Percentiles rank a stretch among this genome's conserved stretches.
Evolutionary conservation across 2,888 invertebrate species (phyloP).

Genomic region (Ectemnius continuus): DNA sequence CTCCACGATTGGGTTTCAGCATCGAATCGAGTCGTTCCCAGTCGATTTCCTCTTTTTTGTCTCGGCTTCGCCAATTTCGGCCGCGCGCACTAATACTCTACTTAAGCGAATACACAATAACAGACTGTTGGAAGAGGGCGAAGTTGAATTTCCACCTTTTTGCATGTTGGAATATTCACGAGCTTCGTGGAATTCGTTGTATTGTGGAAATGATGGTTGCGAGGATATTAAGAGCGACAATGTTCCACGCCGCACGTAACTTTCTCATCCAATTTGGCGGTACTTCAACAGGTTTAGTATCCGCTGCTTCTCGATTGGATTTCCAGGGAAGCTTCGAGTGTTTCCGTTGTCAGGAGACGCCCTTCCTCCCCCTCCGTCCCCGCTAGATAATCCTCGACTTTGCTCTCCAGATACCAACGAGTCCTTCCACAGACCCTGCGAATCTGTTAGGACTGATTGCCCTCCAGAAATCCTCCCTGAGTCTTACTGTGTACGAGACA

Average conservation of each 20-base stretch:
- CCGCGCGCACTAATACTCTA: not conserved
- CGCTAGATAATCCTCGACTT: conserved; percentile 15
- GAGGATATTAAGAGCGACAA: not conserved
- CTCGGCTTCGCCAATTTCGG: not conserved
- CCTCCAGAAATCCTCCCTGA: not conserved
- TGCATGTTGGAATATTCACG: too few species aligned
- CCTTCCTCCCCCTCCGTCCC: conserved; percentile 26
- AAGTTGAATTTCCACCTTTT: too few species aligned
- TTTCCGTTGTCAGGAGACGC: conserved; percentile 26
- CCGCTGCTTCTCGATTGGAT: conserved; percentile 35
- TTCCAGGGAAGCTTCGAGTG: conserved; percentile 39
- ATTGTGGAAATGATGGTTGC: too few species aligned
- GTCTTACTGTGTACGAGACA: not conserved
- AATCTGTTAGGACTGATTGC: conserved; percentile 12
- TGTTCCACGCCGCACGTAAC: not conserved
- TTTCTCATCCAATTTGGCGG: not conserved
- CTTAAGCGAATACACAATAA: not conserved
- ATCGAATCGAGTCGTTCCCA: conserved; percentile 21
- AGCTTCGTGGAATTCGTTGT: too few species aligned
- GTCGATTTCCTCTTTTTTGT: conserved; percentile 16
- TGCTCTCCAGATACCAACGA: conserved; percentile 21
- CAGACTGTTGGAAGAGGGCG: not conserved
- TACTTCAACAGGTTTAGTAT: conserved; percentile 46
- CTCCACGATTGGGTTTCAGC: conserved; percentile 28
- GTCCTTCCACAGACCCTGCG: not conserved